Evolutionary conservation across 2,888 invertebrate species (phyloP).

Genomic region (Leptinotarsa rubiginosa): DNA sequence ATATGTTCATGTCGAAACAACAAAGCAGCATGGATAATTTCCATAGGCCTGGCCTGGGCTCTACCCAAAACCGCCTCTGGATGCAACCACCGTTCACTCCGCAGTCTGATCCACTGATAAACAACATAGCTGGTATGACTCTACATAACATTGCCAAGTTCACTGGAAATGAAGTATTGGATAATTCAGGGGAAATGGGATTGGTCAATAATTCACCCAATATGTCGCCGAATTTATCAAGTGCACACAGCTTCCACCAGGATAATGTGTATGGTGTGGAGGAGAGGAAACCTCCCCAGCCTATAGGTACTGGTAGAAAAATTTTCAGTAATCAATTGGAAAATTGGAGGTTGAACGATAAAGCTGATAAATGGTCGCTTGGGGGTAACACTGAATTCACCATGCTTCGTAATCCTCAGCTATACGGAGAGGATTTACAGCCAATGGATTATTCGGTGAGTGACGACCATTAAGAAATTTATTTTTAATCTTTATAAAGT

Average conservation of each 20-base stretch:
- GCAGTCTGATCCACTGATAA: slow-evolving; percentile 60
- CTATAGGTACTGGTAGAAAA: slow-evolving; percentile 88
- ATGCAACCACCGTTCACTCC: slow-evolving; percentile 60
- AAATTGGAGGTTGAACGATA: slow-evolving; percentile 45
- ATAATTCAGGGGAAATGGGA: slow-evolving; percentile 65
- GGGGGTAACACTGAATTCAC: slow-evolving; percentile 52
- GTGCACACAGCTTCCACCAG: slow-evolving; percentile 36
- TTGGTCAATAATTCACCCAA: slow-evolving; percentile 68
- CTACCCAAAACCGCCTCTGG: slow-evolving; percentile 58
- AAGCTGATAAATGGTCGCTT: slow-evolving; percentile 46
- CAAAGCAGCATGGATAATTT: slow-evolving; percentile 38
- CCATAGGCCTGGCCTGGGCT: slow-evolving; percentile 37
- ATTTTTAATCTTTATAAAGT: too few relatives aligned
- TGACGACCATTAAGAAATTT: slow-evolving; percentile 9
- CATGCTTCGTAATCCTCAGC: slow-evolving; percentile 53
- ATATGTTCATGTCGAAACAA: slow-evolving; percentile 49
- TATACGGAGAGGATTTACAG: slow-evolving; percentile 65
- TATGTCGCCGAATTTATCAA: slow-evolving; percentile 63
- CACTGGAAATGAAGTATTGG: slow-evolving; percentile 59
- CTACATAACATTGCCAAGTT: slow-evolving; percentile 61
- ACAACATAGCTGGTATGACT: slow-evolving; percentile 64
- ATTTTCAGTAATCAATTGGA: slow-evolving; percentile 58
- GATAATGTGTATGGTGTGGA: slow-evolving; percentile 59
- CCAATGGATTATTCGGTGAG: slow-evolving; percentile 68
- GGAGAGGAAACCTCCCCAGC: slow-evolving; percentile 67